phyloP scores from a whole-genome alignment of 2,797 vertebrate genomes.

The Aphelocoma californica region DNA sequence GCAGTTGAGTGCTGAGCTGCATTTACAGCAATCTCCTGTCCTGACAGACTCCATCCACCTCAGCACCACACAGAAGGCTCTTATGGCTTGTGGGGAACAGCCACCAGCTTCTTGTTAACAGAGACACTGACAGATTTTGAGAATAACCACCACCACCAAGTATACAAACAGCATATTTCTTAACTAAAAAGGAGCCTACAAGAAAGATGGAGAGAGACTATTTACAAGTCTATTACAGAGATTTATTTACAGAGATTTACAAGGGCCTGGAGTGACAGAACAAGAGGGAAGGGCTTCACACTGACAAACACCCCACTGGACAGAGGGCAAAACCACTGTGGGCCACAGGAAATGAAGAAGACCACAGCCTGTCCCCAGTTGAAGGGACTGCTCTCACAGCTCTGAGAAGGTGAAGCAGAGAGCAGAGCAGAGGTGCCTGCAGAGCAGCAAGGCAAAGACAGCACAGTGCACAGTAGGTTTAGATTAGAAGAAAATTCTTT shows the following conservation, averaged over 20 bases:
- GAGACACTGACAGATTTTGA: background rate
- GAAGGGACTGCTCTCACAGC: no score
- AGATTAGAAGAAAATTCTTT: background rate
- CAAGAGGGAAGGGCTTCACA: background rate
- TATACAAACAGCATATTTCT: background rate
- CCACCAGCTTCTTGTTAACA: background rate
- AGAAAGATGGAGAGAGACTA: background rate
- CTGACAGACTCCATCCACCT: background rate
- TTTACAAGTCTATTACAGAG: background rate
- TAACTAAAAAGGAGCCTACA: background rate
- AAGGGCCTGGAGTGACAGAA: background rate
- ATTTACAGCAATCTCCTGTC: background rate
- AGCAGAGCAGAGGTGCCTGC: no score
- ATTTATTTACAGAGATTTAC: no score
- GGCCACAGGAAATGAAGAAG: no score
- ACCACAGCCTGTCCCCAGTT: no score
- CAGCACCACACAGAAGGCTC: background rate
- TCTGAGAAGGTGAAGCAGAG: no score
- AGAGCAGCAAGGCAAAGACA: no score
- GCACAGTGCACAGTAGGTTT: background rate
- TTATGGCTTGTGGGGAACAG: accelerated
- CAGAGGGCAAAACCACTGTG: no score
- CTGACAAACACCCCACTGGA: background rate
- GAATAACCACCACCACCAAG: background rate
- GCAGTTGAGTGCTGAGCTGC: background rate